Base-by-base conservation (phyloP, 1,140 invertebrate species). In the Diorhabda carinulata region DNA sequence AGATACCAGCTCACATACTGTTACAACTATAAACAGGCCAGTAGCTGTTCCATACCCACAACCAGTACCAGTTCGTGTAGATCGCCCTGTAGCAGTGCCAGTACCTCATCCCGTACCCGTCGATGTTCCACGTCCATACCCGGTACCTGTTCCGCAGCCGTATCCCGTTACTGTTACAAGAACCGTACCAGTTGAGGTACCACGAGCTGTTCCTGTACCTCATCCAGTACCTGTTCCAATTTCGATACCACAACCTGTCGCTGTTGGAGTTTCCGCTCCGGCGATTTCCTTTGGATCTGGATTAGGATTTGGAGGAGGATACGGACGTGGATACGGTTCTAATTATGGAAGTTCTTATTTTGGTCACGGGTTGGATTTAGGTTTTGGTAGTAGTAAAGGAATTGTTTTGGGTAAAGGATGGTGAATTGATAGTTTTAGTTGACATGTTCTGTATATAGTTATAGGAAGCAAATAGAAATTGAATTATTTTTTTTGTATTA, bases 1-100 rank as follows among this genome's bases (percentile, higher is more conserved):
- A 7, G 64, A 56, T 5, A 56, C 47, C 4, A 57, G 44, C 47
- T 57, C 64, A 5, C 64, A 66, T 57, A 57, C 64, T 7, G 47
- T 66, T 42, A 57, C 64, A 10, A 66, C 75, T 3, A 66, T 72
- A 0, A 73, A 76, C 57, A 67, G 75, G 63, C 74, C 78, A 8
- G 77, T 75, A 3, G 70, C 74, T 0, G 74, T 78, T 3, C 71
- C 76, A 4, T 80, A 81, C 61, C 81, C 77, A 1, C 76, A 76
- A 10, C 78, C 80, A 1, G 72, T 79, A 76, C 80, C 76, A 2
- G 77, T 78, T 25, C 79, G 81, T 3, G 75, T 81, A 74, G 82
- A 82, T 5, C 78, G 83, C n/a, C 78, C 77, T n/a, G 67, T 75
- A 45, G 74, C 76, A 7, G 77, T 80, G 3, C 69, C 76, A 5